These are phyloP conservation scores for Cuculus canorus DNA, from an alignment of 2,797 vertebrate genomes.

Conservation along the genomic window DNA sequence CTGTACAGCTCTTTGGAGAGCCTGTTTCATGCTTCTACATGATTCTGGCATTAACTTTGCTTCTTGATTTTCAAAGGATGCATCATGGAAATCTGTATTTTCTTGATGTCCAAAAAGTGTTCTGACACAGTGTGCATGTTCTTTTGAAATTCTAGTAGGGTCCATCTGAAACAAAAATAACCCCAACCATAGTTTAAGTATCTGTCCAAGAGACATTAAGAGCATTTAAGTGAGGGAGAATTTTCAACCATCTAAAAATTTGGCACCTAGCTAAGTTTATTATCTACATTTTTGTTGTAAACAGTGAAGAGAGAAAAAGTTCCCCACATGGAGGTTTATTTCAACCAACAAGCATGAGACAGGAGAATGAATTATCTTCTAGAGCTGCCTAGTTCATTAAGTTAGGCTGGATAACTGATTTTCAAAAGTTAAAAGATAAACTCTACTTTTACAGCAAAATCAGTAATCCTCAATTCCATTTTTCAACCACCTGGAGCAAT, in stretches of 20 bases:
- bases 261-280: background rate
- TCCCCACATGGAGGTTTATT: background rate
- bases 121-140: conserved; percentile 76
- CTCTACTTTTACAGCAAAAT: background rate
- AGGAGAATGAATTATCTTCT: background rate
- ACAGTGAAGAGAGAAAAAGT: background rate
- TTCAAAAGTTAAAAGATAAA: background rate
- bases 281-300: background rate
- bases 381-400: background rate
- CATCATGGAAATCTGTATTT: conserved; percentile 70
- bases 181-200: background rate
- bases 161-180: conserved; percentile 76
- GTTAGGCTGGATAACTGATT: background rate
- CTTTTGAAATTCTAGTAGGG: conserved; percentile 79
- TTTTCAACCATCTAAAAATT: background rate
- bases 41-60: conserved; percentile 73
- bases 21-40: conserved; percentile 78
- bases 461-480: background rate
- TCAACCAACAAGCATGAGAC: background rate
- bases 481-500: background rate
- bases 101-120: conserved; percentile 76
- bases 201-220: background rate
- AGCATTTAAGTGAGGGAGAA: background rate
- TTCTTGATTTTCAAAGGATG: conserved; percentile 70
- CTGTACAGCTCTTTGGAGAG: conserved; percentile 77